Evolutionary conservation across 1,140 invertebrate species (phyloP), one percentile per base, ranked within the genome.

Genomic region (Eulimnadia texana): DNA sequence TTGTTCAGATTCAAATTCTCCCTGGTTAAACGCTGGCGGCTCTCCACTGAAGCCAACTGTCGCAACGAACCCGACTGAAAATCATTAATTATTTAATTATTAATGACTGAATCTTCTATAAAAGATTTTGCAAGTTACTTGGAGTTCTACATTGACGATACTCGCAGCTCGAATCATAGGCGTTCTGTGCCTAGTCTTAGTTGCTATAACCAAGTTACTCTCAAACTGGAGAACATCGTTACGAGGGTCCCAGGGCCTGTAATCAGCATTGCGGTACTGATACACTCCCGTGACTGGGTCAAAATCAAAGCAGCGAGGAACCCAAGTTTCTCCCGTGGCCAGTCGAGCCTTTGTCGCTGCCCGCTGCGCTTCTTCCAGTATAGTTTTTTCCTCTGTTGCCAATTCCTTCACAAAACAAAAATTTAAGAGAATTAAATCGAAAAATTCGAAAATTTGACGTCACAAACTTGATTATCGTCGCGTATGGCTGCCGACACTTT

Each of bases 361-460:
- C 20, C 92, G 77, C 72, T 96, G 92, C 9, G 80, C 82, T 70
- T 93, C 89, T 68, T 96, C 92, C 50, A 95, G 76, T 52, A 82
- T 72, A 3, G 87, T 92, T 74, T 96, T 96, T 67, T 92, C 87
- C 56, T 90, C 83, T 2, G 91, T 96, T 0, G 92, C 92, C 13
- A 81, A 82, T 29, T 82, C 72, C 74, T 82, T 66, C 29, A 50
- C 11, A 25, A 25, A 23, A 16, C 69, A 0, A 42, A 22, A 57
- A 49, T 49, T 19, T n/a, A n/a, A n/a, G n/a, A n/a, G n/a, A n/a
- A n/a, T n/a, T n/a, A n/a, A n/a, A n/a, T n/a, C n/a, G n/a, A n/a
- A n/a, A n/a, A n/a, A n/a, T n/a, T n/a, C n/a, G n/a, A n/a, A n/a
- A n/a, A 50, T 9, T 23, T 55, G 11, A 47, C 11, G 24, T 49